Conservation (phyloP, 53 echinoderm and acorn worm genomes). For the Luidia sarsii region DNA sequence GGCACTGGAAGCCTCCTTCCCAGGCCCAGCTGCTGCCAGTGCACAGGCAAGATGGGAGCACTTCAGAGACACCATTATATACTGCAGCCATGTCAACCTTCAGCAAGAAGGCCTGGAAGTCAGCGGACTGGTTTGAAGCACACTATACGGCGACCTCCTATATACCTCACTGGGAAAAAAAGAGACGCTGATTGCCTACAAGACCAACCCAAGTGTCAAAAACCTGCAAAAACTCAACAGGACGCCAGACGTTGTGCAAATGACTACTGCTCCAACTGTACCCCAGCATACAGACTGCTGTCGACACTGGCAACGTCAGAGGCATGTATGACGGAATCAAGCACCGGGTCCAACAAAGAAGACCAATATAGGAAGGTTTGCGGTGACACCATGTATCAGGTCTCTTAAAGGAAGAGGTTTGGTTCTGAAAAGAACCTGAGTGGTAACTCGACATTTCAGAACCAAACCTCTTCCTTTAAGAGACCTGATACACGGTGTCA, state of each 20-base stretch:
- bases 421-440: too few species aligned
- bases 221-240: background rate
- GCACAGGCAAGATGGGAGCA: background rate
- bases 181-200: background rate
- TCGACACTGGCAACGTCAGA: background rate
- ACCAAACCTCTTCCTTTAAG: too few species aligned
- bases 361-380: too few species aligned
- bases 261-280: constrained; percentile 30
- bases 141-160: background rate
- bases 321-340: constrained; percentile 45
- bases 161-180: background rate
- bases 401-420: too few species aligned
- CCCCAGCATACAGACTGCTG: constrained; percentile 9
- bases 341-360: constrained; percentile 1
- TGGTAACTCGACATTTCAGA: too few species aligned
- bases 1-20: background rate
- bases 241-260: background rate
- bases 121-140: constrained; percentile 12
- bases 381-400: too few species aligned
- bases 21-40: background rate
- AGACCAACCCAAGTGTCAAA: background rate
- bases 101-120: background rate
- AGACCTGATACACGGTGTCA: too few species aligned
- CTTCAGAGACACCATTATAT: too few species aligned
- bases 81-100: constrained; percentile 7